Evolutionary conservation across 2,888 invertebrate species (phyloP), one percentile per base, ranked within the genome.

Genomic region (Ramazzottius varieornatus): DNA sequence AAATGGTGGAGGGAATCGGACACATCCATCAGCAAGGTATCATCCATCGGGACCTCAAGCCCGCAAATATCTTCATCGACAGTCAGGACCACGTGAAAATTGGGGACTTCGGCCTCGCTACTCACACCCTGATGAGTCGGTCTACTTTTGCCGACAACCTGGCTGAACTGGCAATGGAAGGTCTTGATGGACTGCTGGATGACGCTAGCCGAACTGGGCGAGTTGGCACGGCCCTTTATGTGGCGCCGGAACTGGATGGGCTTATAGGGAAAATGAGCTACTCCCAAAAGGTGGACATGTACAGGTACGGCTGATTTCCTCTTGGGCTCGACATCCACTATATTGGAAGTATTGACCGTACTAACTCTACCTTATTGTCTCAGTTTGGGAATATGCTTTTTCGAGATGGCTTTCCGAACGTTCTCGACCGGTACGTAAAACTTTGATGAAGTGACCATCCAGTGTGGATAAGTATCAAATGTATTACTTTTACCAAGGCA

Each of bases 41-140:
- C 76, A 65, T 76, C 76, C 68, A 68, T 76, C 66, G 76, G n/a
- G n/a, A n/a, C 76, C 71, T 80, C 65, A 80, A 80, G 69, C 79
- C 80, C 66, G 90, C 86, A 0, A 96, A 96, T 73, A 90, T 96
- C 72, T 94, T 96, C 76, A 81, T 98, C 73, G 93, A 93, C 74
- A 85, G 84, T 1, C 72, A 76, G 67, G 92, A 93, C 77, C 89
- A 90, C 74, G 91, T 90, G 1, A 96, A 96, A 80, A 96, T 96
- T 69, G 96, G 94, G 16, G 96, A 96, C 77, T 96, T 96, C 76
- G 96, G 96, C 20, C 80, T 96, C 1, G 94, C 96, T 0, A 93
- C 91, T 0, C 87, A 86, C 0, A 84, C 82, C 70, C 81, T 84
- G 65, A 78, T 82, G 32, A 67, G 68, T 33, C 40, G 40, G 40